Base-by-base conservation (phyloP, 2,888 invertebrate species). In the Pyrocoelia pectoralis region DNA sequence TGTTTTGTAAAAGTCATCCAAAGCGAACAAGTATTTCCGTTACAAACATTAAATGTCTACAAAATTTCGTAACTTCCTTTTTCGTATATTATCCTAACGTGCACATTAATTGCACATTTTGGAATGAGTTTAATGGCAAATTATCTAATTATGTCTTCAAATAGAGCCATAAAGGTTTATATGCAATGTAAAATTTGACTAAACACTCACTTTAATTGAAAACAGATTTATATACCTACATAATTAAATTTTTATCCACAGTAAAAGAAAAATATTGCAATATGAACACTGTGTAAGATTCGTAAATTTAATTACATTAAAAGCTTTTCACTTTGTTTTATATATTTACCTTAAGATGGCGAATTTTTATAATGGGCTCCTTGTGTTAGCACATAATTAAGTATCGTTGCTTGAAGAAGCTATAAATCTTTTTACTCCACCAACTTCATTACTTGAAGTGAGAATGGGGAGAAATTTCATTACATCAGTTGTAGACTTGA, bases 391-490 rank as follows among this genome's bases (percentile, higher is more conserved):
- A 71, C 68, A 67, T 72, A 73, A 72, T 72, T 72, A 72, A 73
- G 72, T 71, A 69, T 71, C 70, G 60, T 51, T 60, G 58, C 67
- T 67, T 70, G 70, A 70, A 70, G 64, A 67, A 64, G 69, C 70
- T 67, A 72, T 72, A 72, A 72, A 72, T 72, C 72, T 60, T 52
- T 61, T 58, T 65, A 67, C 67, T 64, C 19, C 14, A 14, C 65
- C 62, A 67, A 68, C 69, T 71, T 71, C 69, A 71, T 71, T 71
- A 70, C 68, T 67, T 66, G 68, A 19, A 51, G 48, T 68, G 70
- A 68, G 66, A 68, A 69, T 63, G 69, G 66, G 68, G 66, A 68
- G 72, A 74, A 73, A 75, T 72, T 75, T 75, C 75, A 73, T 74
- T 75, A 74, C 72, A 68, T 71, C 72, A 66, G 70, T 73, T 72